Base-by-base conservation (phyloP, 2,113 vertebrate genomes). In the Myotis davidii region DNA sequence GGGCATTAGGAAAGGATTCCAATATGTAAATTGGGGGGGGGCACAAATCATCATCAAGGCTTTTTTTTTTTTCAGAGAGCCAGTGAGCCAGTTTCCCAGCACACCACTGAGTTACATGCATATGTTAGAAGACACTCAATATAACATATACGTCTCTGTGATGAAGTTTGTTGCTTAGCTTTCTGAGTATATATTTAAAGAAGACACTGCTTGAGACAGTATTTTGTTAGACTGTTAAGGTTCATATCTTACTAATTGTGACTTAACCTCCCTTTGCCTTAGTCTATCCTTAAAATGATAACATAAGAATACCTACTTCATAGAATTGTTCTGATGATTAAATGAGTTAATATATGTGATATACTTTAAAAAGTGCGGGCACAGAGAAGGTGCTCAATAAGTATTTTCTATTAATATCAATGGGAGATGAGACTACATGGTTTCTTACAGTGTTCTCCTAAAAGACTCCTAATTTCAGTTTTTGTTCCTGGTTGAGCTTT, bases 121-220 rank as follows among this genome's bases (percentile, higher is more conserved):
- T 85, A 88, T 88, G 72, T 79, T 65, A 72, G 39, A 77, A 81
- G 23, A 48, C 18, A 50, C 9, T 34, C 9, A 34, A 13, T 94
- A 48, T 61, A 34, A 74, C 61, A 87, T 69, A 82, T 72, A 32
- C 88, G 34, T 88, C 18, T 85, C 45, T 50, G 20, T 77, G 88
- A 96, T 88, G 65, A 97, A 77, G 20, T 73, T 45, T n/a, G 13
- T 65, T 91, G 56, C 39, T 77, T 65, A 90, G 56, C 34, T 77
- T 52, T 21, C 25, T 67, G 25, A 20, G 14, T 83, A 79, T 64
- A 81, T 84, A 96, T 50, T 91, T 84, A 73, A 92, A 79, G 42
- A 85, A 86, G 7, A 37, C 5, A 74, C 5, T 56, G 11, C 16
- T 37, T 88, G 34, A 69, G n/a, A 72, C 12, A 1, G 9, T 61